A percentile compares a stretch with the other conserved stretches of the same genome.
Evolutionary conservation across 1,140 invertebrate genomes (phyloP).

Genomic region (Adoxophyes honmai): DNA sequence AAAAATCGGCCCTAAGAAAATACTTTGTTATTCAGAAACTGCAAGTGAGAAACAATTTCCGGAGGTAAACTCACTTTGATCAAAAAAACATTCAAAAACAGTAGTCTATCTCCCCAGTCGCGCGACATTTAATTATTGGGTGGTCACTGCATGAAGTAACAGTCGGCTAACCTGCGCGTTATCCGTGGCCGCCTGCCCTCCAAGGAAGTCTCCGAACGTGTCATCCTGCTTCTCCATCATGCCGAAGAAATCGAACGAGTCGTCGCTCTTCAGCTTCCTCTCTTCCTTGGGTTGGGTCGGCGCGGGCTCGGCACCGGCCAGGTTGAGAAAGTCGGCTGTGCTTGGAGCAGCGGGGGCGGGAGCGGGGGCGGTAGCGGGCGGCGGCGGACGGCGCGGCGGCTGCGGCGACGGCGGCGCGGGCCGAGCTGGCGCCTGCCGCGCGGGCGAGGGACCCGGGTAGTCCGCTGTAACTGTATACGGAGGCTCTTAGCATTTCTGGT

Average conservation of each 20-base stretch:
- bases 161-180: constrained; percentile 37
- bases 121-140: too few species aligned
- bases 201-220: constrained; percentile 68
- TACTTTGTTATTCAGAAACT: too few species aligned
- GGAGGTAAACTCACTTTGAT: too few species aligned
- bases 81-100: too few species aligned
- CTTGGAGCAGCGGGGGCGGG: constrained; percentile 21
- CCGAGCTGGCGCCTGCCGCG: constrained; percentile 44
- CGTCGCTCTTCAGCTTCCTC: constrained; percentile 51
- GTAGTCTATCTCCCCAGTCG: too few species aligned
- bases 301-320: constrained; percentile 25
- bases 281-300: constrained; percentile 35
- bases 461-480: constrained; percentile 60
- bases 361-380: constrained; percentile 44
- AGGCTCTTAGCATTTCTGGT: too few species aligned
- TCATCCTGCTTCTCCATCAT: constrained; percentile 70
- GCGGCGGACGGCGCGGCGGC: constrained; percentile 35
- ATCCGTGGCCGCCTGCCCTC: constrained; percentile 36
- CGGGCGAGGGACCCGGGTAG: constrained; percentile 37
- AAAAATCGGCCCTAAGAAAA: too few species aligned
- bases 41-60: too few species aligned
- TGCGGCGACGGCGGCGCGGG: constrained; percentile 55
- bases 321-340: constrained; percentile 57
- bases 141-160: too few species aligned
- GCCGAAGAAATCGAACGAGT: constrained; percentile 73